Evolutionary conservation across 2,113 vertebrate species (phyloP), one percentile per base, ranked within the genome.

Genomic region (Amazona guildingii): DNA sequence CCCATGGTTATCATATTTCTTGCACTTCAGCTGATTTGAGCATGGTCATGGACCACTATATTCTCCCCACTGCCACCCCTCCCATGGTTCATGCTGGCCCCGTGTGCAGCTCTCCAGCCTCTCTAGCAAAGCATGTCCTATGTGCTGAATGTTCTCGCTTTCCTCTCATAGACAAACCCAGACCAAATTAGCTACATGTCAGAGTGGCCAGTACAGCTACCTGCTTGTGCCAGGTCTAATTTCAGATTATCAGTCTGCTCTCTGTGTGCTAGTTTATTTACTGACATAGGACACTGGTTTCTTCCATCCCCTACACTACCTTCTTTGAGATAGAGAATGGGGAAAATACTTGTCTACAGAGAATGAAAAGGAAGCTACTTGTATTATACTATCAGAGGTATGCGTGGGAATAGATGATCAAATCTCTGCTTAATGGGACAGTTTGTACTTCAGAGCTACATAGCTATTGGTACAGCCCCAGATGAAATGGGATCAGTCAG

Each of bases 1-100:
- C 94, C 84, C 48, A 84, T 89, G 91, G 93, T 61, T 95, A 48
- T 82, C 35, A 1, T 51, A 61, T 74, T 89, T 82, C 66, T 87
- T 86, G 61, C 76, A 70, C 51, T 51, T 84, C 18, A 52, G 19
- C 46, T 72, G 43, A 72, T 31, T 76, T 86, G 33, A 20, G 2
- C 1, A 0, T 39, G 13, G 43, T 67, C 7, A 2, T 14, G 43
- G 35, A 21, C 6, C 10, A 6, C 29, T 74, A 0, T 62, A 18
- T 61, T 29, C 35, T 59, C 57, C 57, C 21, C 33, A 15, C 21
- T 35, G 33, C 57, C 21, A 24, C 21, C 17, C 62, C 14, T 19
- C 9, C 5, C 13, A 0, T 12, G 27, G n/a, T 21, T 88, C 61
- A 77, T 25, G 12, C 27, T 1, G 10, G 25, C 7, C 52, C 18